These are phyloP conservation scores for Verasper variegatus DNA, from an alignment of 2,113 vertebrate genomes.

Conservation along the genomic window DNA sequence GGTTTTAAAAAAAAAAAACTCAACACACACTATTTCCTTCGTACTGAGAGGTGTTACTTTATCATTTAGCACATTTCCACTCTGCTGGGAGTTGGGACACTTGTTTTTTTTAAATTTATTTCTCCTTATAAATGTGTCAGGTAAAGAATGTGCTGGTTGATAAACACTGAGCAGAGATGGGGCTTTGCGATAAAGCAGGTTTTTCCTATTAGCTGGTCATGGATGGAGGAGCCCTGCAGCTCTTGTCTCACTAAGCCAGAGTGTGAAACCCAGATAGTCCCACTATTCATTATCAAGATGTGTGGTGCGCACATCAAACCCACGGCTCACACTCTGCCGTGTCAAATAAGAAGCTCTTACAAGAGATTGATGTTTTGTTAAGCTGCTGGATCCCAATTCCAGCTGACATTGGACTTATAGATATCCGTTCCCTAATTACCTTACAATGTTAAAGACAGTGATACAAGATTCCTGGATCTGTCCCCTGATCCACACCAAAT, in stretches of 20 bases:
- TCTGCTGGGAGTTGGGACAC: conserved; percentile 17
- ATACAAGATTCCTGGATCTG: too few species aligned
- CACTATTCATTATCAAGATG: conserved; percentile 71
- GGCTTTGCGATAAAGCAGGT: conserved; percentile 56
- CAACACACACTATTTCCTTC: conserved; percentile 8
- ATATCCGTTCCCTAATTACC: too few species aligned
- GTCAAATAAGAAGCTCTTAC: conserved; percentile 49
- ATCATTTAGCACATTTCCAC: conserved; percentile 40
- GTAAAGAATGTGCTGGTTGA: conserved; percentile 33
- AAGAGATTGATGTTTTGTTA: conserved; percentile 57
- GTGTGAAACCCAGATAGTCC: conserved; percentile 63
- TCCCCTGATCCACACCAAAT: too few species aligned
- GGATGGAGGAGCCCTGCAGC: conserved; percentile 56
- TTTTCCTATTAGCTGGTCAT: conserved; percentile 61
- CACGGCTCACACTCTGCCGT: conserved; percentile 32
- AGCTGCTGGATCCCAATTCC: conserved; percentile 4
- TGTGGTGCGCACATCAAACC: conserved; percentile 45
- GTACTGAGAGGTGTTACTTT: conserved; percentile 31
- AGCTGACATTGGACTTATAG: too few species aligned
- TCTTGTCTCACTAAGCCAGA: conserved; percentile 47
- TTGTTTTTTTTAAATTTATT: background rate
- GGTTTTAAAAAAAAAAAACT: background rate
- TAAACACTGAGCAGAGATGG: conserved; percentile 54
- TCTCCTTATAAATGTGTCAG: conserved; percentile 10
- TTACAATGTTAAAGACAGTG: too few species aligned